Base-by-base conservation (phyloP, 1,140 invertebrate genomes). In the Apis cerana region DNA sequence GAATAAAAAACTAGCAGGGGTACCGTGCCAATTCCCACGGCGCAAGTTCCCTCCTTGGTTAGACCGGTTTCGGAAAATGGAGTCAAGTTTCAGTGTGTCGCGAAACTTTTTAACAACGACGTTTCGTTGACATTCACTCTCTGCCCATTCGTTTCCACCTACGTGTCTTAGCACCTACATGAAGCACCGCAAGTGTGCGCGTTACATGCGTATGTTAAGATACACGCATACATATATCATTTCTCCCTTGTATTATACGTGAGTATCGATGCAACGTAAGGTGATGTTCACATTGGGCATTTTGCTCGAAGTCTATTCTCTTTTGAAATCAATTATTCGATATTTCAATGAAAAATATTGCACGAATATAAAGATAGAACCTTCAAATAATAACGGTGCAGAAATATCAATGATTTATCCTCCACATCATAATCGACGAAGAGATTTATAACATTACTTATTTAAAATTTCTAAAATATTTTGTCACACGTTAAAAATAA, bases 81-180 rank as follows among this genome's bases (percentile, higher is more conserved):
- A 88, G 50, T 87, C 86, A 86, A 81, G 86, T 85, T 87, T 88
- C 85, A 81, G 56, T 78, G 74, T 68, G 82, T 77, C 85, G 82
- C 74, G 75, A 64, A 82, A 82, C 79, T 85, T 85, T 88, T 88
- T 82, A 85, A 70, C 79, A 43, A 27, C 77, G 79, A 85, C 74
- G 87, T 85, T 89, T 88, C 83, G 86, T 90, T 89, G 84, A 90
- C 86, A 89, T 89, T 91, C 90, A 83, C 87, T 85, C 77, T 75
- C 64, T 64, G 59, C 80, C 71, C 83, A 86, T 86, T 80, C 75
- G 71, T 82, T 85, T 85, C 89, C 86, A 85, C 89, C 89, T 85
- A 90, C 89, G 82, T 87, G 82, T 77, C 76, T 83, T 75, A 72
- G 80, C 74, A 83, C 77, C 85, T 87, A 81, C 69, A 48, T 84